phyloP scores from a whole-genome alignment of 1,140 invertebrate species.

The Lepidostoma basale region DNA sequence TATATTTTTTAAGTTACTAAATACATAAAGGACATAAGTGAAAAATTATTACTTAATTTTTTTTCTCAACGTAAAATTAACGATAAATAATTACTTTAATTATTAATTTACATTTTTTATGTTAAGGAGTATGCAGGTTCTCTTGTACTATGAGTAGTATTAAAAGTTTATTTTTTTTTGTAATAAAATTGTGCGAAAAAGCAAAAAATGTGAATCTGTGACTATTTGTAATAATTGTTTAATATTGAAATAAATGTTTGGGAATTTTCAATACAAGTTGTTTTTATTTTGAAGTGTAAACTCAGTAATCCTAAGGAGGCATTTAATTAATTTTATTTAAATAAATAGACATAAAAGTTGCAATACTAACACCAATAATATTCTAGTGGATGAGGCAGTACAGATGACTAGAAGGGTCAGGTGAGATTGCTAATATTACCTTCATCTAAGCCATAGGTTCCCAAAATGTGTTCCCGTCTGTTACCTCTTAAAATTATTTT shows the following conservation, averaged over 20 bases:
- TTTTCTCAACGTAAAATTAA: slow-evolving; percentile 1
- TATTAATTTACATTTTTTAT: slow-evolving; percentile 4
- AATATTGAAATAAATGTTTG: slow-evolving; percentile 6
- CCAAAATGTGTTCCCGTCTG: no score
- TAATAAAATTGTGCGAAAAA: background rate
- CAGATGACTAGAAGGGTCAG: no score
- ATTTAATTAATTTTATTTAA: no score
- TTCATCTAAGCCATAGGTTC: no score
- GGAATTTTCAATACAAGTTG: background rate
- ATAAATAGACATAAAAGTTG: no score
- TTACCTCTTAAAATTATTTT: no score
- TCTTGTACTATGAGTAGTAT: slow-evolving; percentile 10
- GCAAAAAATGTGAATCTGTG: background rate
- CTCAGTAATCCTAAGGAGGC: no score
- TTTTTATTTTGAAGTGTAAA: no score
- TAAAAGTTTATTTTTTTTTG: background rate
- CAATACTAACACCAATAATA: no score
- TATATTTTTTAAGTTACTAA: background rate
- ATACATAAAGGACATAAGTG: background rate
- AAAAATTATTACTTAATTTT: background rate
- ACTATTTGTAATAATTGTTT: slow-evolving; percentile 13
- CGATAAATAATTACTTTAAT: background rate
- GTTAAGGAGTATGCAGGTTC: background rate
- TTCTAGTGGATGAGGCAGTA: no score
- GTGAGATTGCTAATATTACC: no score